Base-by-base conservation (phyloP, 2,888 invertebrate genomes). In the Zygothrica quintamaculata region DNA sequence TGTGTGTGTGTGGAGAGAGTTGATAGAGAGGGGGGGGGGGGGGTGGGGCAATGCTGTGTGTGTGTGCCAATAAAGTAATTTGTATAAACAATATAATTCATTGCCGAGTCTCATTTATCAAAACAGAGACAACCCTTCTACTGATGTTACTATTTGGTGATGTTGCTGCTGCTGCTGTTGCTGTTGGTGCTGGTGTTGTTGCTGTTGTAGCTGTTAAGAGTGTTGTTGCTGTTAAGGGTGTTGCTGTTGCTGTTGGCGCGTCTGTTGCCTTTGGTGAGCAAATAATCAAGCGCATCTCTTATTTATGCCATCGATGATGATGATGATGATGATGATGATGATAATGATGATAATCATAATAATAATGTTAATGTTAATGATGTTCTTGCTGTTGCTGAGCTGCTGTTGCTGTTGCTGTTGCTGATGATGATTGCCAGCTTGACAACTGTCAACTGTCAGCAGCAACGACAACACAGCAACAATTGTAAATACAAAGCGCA, bases 81-180 rank as follows among this genome's bases (percentile, higher is more conserved):
- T 81, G 80, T 80, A 84, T 84, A 84, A 81, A 80, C 84, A 86
- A 81, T 80, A 71, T 86, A 80, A 86, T 81, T 86, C 84, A 79
- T 82, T 48, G 86, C 51, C 81, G 68, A 33, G 55, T 74, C 62
- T 60, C 80, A 84, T 81, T 81, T 80, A 80, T 81, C 87, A 86
- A 62, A 53, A 59, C 56, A n/a, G 39, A 16, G 22, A 48, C 31
- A 79, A 68, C 68, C 80, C 76, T 72, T 71, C 42, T 22, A n/a
- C n/a, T n/a, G n/a, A n/a, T n/a, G 36, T 6, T 39, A 16, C 26
- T 37, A 9, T 18, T 31, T 9, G 15, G 6, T 37, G 16, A 9
- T 13, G 9, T 1, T 37, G 37, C 1, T 3, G 29, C 29, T 29
- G 25, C 25, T 25, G 40, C 11, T 40, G 40, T 3, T 40, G 22